phyloP scores from a whole-genome alignment of 2,888 invertebrate species.

The Acleris sparsana region DNA sequence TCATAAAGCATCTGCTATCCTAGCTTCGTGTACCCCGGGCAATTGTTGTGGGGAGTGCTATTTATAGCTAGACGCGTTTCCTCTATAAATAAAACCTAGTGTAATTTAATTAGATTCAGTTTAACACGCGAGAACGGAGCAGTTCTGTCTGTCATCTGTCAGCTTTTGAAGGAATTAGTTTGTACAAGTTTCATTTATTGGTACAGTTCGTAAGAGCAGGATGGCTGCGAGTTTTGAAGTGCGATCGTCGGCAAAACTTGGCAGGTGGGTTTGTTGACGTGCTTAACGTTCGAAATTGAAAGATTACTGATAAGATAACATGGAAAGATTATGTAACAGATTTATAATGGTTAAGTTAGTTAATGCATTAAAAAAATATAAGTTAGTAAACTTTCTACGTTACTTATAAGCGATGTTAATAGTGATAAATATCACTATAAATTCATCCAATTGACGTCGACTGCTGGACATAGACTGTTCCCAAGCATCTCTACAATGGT shows the following conservation, averaged over 20 bases:
- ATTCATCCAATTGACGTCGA: too few species aligned
- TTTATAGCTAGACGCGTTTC: slow-evolving; percentile 43
- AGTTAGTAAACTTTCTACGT: too few species aligned
- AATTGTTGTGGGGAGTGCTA: slow-evolving; percentile 37
- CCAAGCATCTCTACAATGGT: too few species aligned
- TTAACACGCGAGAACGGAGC: slow-evolving; percentile 42
- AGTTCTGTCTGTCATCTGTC: slow-evolving; percentile 23
- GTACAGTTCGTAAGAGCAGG: slow-evolving; percentile 25
- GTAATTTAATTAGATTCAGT: slow-evolving; percentile 42
- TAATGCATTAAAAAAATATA: too few species aligned
- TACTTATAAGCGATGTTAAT: too few species aligned
- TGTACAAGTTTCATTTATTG: neutral
- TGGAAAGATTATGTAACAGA: too few species aligned
- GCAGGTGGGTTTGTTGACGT: slow-evolving; percentile 58
- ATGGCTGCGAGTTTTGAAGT: slow-evolving; percentile 65
- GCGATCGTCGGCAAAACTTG: slow-evolving; percentile 60
- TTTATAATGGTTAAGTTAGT: too few species aligned
- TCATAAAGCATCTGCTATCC: neutral
- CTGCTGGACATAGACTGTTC: too few species aligned
- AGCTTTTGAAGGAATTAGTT: neutral
- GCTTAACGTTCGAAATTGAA: neutral
- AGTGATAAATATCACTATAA: too few species aligned
- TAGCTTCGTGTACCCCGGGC: too few species aligned
- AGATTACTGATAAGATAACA: too few species aligned
- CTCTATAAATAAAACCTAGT: slow-evolving; percentile 49